Evolutionary conservation across 2,113 vertebrate species (phyloP).

Genomic region (Propithecus coquereli): DNA sequence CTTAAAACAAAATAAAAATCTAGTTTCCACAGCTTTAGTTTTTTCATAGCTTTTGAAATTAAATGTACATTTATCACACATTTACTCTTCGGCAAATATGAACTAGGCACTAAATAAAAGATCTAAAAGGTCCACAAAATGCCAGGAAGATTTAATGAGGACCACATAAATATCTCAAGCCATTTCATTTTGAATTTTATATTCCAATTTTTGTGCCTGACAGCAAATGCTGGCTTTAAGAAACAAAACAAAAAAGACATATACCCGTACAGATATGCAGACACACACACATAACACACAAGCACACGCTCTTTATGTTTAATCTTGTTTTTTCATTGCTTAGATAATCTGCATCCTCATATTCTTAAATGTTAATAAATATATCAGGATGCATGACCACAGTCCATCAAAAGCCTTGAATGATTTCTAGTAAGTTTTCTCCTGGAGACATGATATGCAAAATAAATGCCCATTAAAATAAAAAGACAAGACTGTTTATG

Average conservation of each 20-base stretch:
- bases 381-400: neutral
- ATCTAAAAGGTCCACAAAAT: neutral
- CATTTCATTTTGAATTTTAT: slow-evolving; percentile 29
- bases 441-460: slow-evolving; percentile 10
- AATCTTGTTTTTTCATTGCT: neutral
- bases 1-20: neutral
- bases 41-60: slow-evolving; percentile 22
- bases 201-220: neutral
- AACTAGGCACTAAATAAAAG: neutral
- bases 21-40: neutral
- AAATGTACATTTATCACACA: slow-evolving; percentile 1
- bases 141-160: neutral
- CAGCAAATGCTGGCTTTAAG: neutral
- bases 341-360: neutral
- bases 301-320: neutral
- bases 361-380: slow-evolving; percentile 1
- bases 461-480: neutral
- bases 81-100: slow-evolving; percentile 7
- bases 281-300: neutral
- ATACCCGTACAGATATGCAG: neutral
- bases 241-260: neutral
- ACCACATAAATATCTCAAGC: neutral
- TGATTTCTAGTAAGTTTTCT: neutral
- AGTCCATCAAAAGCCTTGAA: neutral
- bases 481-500: neutral